Evolutionary conservation across 2,888 invertebrate genomes (phyloP).

Genomic region (Ernsta delagoae): DNA sequence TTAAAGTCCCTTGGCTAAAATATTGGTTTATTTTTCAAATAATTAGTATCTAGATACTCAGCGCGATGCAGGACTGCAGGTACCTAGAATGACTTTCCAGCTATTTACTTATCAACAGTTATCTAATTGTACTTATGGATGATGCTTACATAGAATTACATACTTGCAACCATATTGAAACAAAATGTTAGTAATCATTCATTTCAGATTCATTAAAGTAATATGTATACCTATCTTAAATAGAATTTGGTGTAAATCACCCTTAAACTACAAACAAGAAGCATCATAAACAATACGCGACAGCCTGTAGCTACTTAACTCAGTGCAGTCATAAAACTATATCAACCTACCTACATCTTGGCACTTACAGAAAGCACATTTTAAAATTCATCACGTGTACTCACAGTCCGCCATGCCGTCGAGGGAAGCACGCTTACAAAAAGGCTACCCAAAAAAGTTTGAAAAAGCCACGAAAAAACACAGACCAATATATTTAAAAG

Average conservation of each 20-base stretch:
- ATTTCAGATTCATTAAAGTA: too few relatives aligned
- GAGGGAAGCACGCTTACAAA: slow-evolving; percentile 72
- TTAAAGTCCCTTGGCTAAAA: neutral
- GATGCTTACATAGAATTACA: too few relatives aligned
- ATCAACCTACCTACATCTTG: slow-evolving; percentile 66
- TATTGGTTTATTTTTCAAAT: too few relatives aligned
- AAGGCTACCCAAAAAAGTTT: slow-evolving; percentile 56
- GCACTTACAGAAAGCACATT: slow-evolving; percentile 58
- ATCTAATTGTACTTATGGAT: too few relatives aligned
- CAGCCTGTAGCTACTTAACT: slow-evolving; percentile 57
- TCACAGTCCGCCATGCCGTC: slow-evolving; percentile 59
- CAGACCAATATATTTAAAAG: slow-evolving; percentile 71
- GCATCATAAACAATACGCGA: slow-evolving; percentile 60
- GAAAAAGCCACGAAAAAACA: slow-evolving; percentile 55
- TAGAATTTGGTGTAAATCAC: too few relatives aligned
- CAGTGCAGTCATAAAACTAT: slow-evolving; percentile 55
- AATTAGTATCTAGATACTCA: too few relatives aligned
- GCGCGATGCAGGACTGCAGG: too few relatives aligned
- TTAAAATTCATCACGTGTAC: slow-evolving; percentile 80
- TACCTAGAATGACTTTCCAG: too few relatives aligned
- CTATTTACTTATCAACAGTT: too few relatives aligned
- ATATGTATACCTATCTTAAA: too few relatives aligned
- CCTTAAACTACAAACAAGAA: slow-evolving; percentile 52
- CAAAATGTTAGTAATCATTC: too few relatives aligned
- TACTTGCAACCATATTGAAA: too few relatives aligned